Base-by-base conservation (phyloP, 1,140 invertebrate genomes). In the Sycophaga agraensis region DNA sequence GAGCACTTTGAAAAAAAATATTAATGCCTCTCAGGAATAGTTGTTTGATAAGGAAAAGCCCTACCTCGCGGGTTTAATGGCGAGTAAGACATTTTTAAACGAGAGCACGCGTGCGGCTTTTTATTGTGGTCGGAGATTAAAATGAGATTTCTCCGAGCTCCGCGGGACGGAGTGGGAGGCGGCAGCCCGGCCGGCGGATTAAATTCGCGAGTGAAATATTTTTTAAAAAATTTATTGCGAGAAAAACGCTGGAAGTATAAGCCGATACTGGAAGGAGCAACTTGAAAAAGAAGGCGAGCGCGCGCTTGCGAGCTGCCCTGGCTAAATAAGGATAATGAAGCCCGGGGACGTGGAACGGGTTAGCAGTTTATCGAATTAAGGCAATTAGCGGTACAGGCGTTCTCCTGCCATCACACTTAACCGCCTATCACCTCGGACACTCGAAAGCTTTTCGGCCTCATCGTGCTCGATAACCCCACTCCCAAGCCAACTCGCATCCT, bases 291-390 rank as follows among this genome's bases (percentile, higher is more conserved):
- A 53, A 59, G 17, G 17, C 48, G 17, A 50, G 34, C 22, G 34
- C 17, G 55, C 39, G 45, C 19, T 31, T n/a, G 45, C 58, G 46
- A 60, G 60, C 56, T 37, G 57, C 58, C 9, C 26, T 28, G 31
- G 64, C 6, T 43, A 48, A 65, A 65, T 43, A 43, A 43, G 58
- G 64, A 67, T 64, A 62, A 68, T 42, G 55, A 68, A 63, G 58
- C 61, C 64, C 45, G 46, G 22, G 51, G 59, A 65, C 22, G 26
- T 21, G 40, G 63, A 63, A 63, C 60, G 63, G 61, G 58, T 65
- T 71, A 69, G 68, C 67, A 73, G 66, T 73, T 74, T 70, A 71
- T 73, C 68, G 71, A 75, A 75, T 74, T 72, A 74, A 73, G 69
- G 70, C 71, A 75, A 75, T 75, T 75, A 75, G 72, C 69, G 66